Evolutionary conservation across 2,797 vertebrate genomes (phyloP), one percentile per base, ranked within the genome.

Genomic region (Percopsis omiscomaycus): DNA sequence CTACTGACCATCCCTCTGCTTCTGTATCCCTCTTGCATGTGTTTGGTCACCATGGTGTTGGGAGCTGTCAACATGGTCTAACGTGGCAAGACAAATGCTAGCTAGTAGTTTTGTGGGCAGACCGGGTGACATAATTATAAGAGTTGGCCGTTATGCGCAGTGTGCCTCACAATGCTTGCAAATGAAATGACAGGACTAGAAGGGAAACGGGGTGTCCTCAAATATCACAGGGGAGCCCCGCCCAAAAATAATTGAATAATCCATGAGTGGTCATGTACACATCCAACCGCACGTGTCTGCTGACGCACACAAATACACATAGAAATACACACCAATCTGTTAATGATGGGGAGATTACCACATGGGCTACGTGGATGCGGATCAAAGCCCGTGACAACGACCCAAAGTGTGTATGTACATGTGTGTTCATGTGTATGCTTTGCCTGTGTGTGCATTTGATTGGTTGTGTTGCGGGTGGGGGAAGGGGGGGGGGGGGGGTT

Each of bases 41-140:
- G 86, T 90, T 91, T 80, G 84, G 82, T 91, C 88, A 80, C 88
- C 85, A 91, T 90, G 90, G 89, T 30, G 69, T 85, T 81, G 69
- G 61, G 70, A 63, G 70, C 83, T 80, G 82, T 92, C 91, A 92
- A 86, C 88, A 87, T 64, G 57, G 56, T 66, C 63, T 71, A 79
- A 87, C 54, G 60, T 61, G 8, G 66, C 63, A 62, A 80, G 82
- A 85, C 85, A 89, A 80, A 90, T 88, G 84, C 82, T 74, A 59
- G 73, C 85, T 82, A 69, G 83, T 83, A 82, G 69, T 73, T 81
- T 80, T 82, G 70, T 2, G 10, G 45, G 56, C 55, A 55, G 84
- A 84, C 89, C 88, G 75, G 66, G 74, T 90, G 77, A 80, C 86
- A 78, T 70, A 60, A 78, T 67, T 60, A 59, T 71, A 68, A 76